Evolutionary conservation across 2,888 invertebrate genomes (phyloP).

Genomic region (Eupithecia inturbata): DNA sequence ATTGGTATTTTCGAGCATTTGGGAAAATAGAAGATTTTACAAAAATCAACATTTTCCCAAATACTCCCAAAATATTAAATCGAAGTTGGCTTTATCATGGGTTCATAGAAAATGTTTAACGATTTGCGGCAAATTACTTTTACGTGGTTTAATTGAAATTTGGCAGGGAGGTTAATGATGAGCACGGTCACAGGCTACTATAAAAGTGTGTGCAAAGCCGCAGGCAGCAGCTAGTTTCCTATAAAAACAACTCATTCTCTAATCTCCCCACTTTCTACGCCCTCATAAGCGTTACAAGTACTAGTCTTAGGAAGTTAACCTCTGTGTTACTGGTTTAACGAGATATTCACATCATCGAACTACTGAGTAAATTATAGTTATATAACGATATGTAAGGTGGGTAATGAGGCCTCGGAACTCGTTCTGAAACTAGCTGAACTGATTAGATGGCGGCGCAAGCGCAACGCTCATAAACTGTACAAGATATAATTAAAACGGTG

Average conservation of each 20-base stretch:
- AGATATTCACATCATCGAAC: slow-evolving; percentile 32
- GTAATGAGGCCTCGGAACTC: slow-evolving; percentile 8
- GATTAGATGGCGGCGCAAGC: slow-evolving; percentile 10
- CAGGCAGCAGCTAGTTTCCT: no score
- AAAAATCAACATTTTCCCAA: no score
- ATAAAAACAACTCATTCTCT: not conserved
- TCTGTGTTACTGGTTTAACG: slow-evolving; percentile 32
- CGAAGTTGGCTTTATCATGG: no score
- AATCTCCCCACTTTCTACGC: slow-evolving; percentile 2
- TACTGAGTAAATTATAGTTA: slow-evolving; percentile 27
- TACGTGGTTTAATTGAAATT: no score
- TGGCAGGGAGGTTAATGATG: no score
- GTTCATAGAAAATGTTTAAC: no score
- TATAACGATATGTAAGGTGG: slow-evolving; percentile 24
- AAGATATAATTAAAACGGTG: not conserved
- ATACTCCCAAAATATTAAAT: no score
- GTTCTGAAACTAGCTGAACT: slow-evolving; percentile 7
- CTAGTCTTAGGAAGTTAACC: slow-evolving; percentile 4
- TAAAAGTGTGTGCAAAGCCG: no score
- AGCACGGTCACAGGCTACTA: no score
- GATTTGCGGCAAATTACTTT: no score
- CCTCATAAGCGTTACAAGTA: not conserved
- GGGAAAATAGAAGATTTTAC: no score
- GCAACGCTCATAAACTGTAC: not conserved
- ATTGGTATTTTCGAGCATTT: no score